Conservation (phyloP, 2,797 vertebrate species). For the Coregonus ussuriensis region DNA sequence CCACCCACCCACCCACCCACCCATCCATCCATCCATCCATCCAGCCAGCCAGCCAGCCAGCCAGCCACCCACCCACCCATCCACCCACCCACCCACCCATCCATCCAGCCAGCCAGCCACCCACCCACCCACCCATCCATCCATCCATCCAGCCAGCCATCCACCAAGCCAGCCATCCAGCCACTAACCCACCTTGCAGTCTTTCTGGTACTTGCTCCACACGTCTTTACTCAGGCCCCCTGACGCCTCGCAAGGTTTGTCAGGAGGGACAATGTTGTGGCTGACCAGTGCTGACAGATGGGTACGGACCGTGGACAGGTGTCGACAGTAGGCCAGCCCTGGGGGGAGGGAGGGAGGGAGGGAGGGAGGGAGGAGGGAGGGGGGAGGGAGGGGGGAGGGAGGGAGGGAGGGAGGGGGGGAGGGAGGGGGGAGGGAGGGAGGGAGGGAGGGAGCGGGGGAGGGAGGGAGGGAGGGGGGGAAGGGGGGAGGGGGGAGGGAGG, state of each 20-base stretch:
- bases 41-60: too few relatives aligned
- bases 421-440: neutral
- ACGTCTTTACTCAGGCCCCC: conserved; percentile 92
- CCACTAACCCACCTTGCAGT: conserved; percentile 83
- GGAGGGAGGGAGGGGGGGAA: too few relatives aligned
- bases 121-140: too few relatives aligned
- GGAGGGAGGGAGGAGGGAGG: neutral
- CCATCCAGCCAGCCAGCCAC: too few relatives aligned
- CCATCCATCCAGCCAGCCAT: too few relatives aligned
- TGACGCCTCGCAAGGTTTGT: conserved; percentile 82
- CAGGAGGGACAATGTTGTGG: conserved; percentile 87
- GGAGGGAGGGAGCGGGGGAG: neutral
- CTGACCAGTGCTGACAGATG: conserved; percentile 95
- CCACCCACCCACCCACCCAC: too few relatives aligned
- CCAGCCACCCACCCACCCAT: too few relatives aligned
- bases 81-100: too few relatives aligned
- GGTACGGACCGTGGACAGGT: conserved; percentile 92
- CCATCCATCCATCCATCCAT: too few relatives aligned
- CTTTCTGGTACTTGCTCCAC: conserved; percentile 99
- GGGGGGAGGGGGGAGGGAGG: too few relatives aligned
- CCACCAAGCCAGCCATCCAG: neutral
- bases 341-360: conserved; percentile 22
- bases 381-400: neutral
- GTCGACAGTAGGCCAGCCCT: conserved; percentile 97
- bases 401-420: neutral